phyloP scores from a whole-genome alignment of 2,888 invertebrate genomes.

The Clitarchus hookeri region DNA sequence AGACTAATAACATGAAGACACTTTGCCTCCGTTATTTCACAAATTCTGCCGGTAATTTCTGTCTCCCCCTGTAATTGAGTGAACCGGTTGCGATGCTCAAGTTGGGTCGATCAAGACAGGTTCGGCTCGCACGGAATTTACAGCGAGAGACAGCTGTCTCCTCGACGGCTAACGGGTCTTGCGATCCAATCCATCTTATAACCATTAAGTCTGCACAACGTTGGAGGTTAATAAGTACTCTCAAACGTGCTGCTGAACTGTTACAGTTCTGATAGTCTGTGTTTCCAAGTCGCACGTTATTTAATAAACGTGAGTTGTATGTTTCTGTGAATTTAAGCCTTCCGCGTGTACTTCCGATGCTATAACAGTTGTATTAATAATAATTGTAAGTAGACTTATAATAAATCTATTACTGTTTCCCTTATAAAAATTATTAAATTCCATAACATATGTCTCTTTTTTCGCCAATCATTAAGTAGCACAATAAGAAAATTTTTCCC shows the following conservation, averaged over 20 bases:
- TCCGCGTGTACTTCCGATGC: no score
- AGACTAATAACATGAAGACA: neutral
- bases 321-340: no score
- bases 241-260: neutral
- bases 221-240: neutral
- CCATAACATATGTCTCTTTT: no score
- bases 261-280: neutral
- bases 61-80: neutral
- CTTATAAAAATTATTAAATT: no score
- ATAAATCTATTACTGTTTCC: no score
- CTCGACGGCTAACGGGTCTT: neutral
- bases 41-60: neutral
- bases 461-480: no score
- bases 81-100: neutral
- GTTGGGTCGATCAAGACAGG: neutral
- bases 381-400: no score
- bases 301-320: neutral
- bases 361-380: no score
- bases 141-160: neutral
- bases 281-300: neutral
- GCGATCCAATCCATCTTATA: neutral
- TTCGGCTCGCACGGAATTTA: slow-evolving; percentile 1
- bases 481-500: no score
- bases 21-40: neutral
- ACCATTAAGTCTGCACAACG: neutral